These are phyloP conservation scores for Archivesica marissinica DNA, from an alignment of 1,140 invertebrate species.

Conservation along the genomic window DNA sequence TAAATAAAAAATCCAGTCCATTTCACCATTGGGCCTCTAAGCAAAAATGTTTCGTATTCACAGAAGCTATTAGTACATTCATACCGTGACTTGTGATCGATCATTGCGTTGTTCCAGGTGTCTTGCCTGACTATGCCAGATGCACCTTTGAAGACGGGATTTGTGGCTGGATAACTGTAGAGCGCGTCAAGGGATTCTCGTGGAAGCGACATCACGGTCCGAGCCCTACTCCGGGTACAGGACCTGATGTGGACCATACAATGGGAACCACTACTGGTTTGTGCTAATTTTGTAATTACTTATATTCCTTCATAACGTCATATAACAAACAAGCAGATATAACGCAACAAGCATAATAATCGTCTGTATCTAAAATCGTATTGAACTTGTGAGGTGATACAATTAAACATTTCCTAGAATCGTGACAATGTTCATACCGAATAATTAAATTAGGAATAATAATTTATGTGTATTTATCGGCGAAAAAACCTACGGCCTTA, in stretches of 20 bases:
- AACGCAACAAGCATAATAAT: too few relatives aligned
- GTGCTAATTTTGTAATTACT: neutral
- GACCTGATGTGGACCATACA: conserved; percentile 41
- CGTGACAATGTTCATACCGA: too few relatives aligned
- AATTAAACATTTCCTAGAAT: too few relatives aligned
- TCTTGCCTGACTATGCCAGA: neutral
- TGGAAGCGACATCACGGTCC: conserved; percentile 32
- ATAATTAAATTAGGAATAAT: too few relatives aligned
- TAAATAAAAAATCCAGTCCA: neutral
- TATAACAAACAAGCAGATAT: neutral
- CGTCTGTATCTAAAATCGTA: too few relatives aligned
- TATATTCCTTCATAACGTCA: neutral
- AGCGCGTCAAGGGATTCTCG: neutral
- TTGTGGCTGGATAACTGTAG: conserved; percentile 27
- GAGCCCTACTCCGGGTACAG: neutral
- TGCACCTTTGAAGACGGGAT: conserved; percentile 48
- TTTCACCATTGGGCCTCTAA: neutral
- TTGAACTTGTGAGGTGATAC: too few relatives aligned
- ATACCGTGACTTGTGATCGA: neutral
- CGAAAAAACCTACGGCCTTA: too few relatives aligned
- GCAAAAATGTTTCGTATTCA: neutral
- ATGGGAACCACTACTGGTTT: neutral
- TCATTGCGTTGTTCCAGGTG: neutral
- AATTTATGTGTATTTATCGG: too few relatives aligned
- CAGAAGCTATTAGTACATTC: neutral